Conservation (phyloP, 2,888 invertebrate species). For the Xanthorhoe designata region DNA sequence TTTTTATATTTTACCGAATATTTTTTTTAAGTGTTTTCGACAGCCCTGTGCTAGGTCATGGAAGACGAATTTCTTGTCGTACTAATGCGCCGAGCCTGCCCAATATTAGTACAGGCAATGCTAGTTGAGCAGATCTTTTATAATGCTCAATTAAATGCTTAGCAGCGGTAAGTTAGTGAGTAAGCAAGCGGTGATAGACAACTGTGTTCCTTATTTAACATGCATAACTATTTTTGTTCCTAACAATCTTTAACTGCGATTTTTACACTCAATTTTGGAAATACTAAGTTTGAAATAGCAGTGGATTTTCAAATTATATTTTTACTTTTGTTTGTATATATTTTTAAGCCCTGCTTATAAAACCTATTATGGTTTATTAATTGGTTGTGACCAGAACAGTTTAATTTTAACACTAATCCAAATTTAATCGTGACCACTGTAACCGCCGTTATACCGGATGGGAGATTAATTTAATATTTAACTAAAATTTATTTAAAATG, state of each 20-base stretch:
- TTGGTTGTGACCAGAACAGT: neutral
- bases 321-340: too few relatives aligned
- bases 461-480: neutral
- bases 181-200: too few relatives aligned
- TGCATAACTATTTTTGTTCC: too few relatives aligned
- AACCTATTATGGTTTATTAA: neutral
- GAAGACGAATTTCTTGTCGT: constrained; percentile 52
- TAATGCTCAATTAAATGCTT: neutral
- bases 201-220: too few relatives aligned
- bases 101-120: constrained; percentile 15
- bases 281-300: too few relatives aligned
- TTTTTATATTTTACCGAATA: too few relatives aligned
- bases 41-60: constrained; percentile 21
- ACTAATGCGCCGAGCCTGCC: constrained; percentile 39
- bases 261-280: too few relatives aligned
- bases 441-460: constrained; percentile 4
- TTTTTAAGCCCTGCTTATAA: neutral
- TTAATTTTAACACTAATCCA: neutral
- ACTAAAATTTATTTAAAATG: neutral
- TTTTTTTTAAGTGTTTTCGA: neutral
- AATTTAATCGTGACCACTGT: neutral
- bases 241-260: too few relatives aligned
- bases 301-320: too few relatives aligned
- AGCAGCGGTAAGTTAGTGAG: neutral
- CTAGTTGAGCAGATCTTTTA: constrained; percentile 17